These are phyloP conservation scores for Myotis findleyi DNA, from an alignment of 2,797 vertebrate species.

Conservation along the genomic window DNA sequence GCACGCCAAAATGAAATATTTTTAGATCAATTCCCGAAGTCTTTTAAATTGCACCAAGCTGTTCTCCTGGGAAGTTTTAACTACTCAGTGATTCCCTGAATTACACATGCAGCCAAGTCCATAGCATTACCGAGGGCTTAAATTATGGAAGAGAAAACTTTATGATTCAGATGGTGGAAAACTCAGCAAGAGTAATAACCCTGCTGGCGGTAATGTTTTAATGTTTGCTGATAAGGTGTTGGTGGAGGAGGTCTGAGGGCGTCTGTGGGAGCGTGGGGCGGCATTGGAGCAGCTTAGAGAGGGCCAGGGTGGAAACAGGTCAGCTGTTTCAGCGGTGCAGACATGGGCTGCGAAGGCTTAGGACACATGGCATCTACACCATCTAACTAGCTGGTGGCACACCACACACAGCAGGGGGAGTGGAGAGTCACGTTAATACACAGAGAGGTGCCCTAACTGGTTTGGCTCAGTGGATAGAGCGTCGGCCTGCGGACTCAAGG, in stretches of 20 bases:
- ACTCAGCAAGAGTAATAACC: conserved; percentile 25
- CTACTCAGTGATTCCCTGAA: conserved; percentile 64
- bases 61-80: conserved; percentile 66
- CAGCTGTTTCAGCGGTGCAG: neutral
- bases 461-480: too few relatives aligned
- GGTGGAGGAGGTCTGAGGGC: neutral
- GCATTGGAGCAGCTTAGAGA: neutral
- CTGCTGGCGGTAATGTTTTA: conserved; percentile 59
- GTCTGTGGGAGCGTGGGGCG: neutral
- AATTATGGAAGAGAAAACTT: conserved; percentile 62
- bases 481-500: too few relatives aligned
- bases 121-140: conserved; percentile 51
- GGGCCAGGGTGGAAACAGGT: neutral
- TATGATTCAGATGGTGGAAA: conserved; percentile 44
- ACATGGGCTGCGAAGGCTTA: neutral
- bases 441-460: neutral
- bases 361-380: neutral
- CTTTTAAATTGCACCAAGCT: conserved; percentile 67
- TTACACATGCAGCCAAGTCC: conserved; percentile 63
- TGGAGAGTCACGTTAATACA: neutral
- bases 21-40: conserved; percentile 68
- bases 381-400: neutral
- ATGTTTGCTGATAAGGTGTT: conserved; percentile 49
- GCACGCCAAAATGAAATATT: conserved; percentile 67
- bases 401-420: too few relatives aligned